A percentile compares a stretch with the other conserved stretches of the same genome.
phyloP scores from a whole-genome alignment of 2,113 vertebrate genomes.

The Craseonycteris thonglongyai region DNA sequence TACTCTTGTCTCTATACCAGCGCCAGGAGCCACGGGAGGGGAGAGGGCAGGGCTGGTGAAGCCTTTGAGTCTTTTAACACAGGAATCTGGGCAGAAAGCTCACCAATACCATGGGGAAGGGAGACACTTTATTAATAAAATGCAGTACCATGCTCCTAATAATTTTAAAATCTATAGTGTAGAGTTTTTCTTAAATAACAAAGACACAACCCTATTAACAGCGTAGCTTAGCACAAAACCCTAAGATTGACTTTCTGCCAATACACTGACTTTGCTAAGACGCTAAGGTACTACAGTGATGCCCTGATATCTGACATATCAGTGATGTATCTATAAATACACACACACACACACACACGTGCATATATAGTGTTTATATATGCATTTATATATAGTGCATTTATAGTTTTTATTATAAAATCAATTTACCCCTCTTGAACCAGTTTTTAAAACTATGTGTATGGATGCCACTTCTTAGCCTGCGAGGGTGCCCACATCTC shows the following conservation, averaged over 20 bases:
- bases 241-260: neutral
- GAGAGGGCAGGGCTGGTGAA: neutral
- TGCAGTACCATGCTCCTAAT: neutral
- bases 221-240: neutral
- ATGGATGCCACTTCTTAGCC: neutral
- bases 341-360: too few species aligned
- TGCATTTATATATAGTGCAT: too few species aligned
- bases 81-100: neutral
- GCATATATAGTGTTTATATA: neutral
- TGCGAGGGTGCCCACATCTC: neutral
- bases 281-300: neutral
- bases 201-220: neutral
- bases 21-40: neutral
- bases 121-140: neutral
- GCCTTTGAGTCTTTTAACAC: neutral
- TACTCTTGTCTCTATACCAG: neutral
- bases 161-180: neutral
- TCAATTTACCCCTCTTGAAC: neutral
- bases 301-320: neutral
- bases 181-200: neutral
- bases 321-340: neutral
- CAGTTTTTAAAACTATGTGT: neutral
- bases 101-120: neutral
- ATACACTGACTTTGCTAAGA: neutral
- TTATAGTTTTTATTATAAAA: too few species aligned